phyloP scores from a whole-genome alignment of 2,797 vertebrate species.

The Microchirus variegatus region DNA sequence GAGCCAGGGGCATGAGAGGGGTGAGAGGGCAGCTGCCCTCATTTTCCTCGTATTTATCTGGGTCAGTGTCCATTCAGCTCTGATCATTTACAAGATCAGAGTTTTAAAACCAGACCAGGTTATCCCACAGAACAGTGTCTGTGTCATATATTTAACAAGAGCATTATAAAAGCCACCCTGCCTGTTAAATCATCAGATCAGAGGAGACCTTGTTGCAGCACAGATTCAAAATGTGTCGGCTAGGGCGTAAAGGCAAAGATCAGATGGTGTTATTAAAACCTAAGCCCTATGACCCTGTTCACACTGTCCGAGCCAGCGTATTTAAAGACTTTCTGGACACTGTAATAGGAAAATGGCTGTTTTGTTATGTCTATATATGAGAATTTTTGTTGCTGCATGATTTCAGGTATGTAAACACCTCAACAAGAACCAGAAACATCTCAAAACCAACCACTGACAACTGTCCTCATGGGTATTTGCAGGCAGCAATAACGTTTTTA shows the following conservation, averaged over 20 bases:
- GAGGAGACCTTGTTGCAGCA: constrained; percentile 12
- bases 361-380: constrained; percentile 1
- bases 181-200: constrained; percentile 15
- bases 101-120: not conserved
- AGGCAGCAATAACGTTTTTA: too few relatives aligned
- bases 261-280: constrained; percentile 42
- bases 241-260: constrained; percentile 39
- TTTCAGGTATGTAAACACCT: too few relatives aligned
- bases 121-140: not conserved
- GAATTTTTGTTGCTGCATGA: too few relatives aligned
- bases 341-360: constrained; percentile 11
- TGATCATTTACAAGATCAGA: not conserved
- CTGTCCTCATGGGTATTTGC: too few relatives aligned
- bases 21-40: constrained; percentile 37
- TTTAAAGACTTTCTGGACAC: constrained; percentile 41
- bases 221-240: constrained; percentile 15
- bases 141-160: not conserved
- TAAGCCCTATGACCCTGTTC: constrained; percentile 57
- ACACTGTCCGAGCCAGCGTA: constrained; percentile 42
- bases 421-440: too few relatives aligned
- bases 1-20: constrained; percentile 13
- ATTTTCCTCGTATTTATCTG: constrained; percentile 27
- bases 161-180: not conserved
- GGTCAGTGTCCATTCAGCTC: constrained; percentile 16
- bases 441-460: too few relatives aligned